Evolutionary conservation across 1,140 invertebrate genomes (phyloP), one percentile per base, ranked within the genome.

Genomic region (Ostrea edulis): DNA sequence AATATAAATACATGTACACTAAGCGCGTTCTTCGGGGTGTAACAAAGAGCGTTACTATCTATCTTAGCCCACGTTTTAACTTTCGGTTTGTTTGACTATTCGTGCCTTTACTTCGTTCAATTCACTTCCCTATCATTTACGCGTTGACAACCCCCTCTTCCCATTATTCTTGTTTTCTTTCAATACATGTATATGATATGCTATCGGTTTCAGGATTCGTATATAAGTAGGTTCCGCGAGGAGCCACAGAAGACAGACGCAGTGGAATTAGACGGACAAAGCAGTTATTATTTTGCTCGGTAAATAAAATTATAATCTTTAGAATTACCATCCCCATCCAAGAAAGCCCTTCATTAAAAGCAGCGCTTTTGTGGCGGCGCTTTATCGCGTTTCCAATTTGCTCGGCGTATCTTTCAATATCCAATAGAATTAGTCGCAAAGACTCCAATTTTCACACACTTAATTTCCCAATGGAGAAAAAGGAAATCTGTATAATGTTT

Each of bases 391-490:
- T 77, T 62, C 17, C 58, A 62, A 77, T 29, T 9, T 29, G 11
- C 9, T 12, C 68, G 14, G 14, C n/a, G n/a, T n/a, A 62, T 62
- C 58, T 62, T 20, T 8, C n/a, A n/a, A 14, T 62, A 62, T n/a
- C n/a, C 58, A 62, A 14, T 62, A 14, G n/a, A 62, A 62, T 62
- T 20, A 62, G n/a, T 62, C 58, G 58, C 58, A 62, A 20, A 62
- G 58, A n/a, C 14, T 20, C n/a, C 58, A 20, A 20, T n/a, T 62
- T 77, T 77, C 29, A 35, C n/a, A 20, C n/a, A 5, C 14, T 62
- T 44, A 77, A 77, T 77, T 35, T 77, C 68, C 68, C 68, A 35
- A 35, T 14, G 29, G 68, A 77, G 25, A 77, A 25, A 77, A 77
- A 35, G 14, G 68, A 77, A 62, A 29, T 35, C 29, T 29, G 68